Conservation (phyloP, 1,140 invertebrate genomes). For the Leptinotarsa texana region DNA sequence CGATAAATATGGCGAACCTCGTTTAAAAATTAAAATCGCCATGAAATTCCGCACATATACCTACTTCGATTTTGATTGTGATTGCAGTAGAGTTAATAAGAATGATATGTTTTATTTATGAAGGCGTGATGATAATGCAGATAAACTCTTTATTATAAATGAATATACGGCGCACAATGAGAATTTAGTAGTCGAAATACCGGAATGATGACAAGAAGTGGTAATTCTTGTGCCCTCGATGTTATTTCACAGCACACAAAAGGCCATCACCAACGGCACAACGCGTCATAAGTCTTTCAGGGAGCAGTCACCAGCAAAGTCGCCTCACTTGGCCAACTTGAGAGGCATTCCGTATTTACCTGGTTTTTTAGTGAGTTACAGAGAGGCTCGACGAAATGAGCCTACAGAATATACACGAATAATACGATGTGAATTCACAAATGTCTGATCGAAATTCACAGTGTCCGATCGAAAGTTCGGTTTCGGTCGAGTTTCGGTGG, state of each 20-base stretch:
- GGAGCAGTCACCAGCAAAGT: constrained; percentile 22
- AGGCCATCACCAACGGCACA: constrained; percentile 36
- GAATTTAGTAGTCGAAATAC: constrained; percentile 41
- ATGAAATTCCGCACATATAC: constrained; percentile 1
- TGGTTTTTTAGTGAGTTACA: constrained; percentile 26
- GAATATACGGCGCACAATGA: constrained; percentile 33
- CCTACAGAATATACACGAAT: no score
- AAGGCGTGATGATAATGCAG: constrained; percentile 5
- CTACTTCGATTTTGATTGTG: neutral
- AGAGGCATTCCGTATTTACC: constrained; percentile 21
- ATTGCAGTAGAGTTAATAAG: constrained; percentile 8
- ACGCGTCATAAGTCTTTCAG: constrained; percentile 37
- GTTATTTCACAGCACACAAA: constrained; percentile 40
- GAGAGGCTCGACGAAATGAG: neutral
- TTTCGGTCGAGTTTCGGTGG: no score
- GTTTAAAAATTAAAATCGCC: neutral
- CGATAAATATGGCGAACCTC: neutral
- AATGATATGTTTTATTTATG: constrained; percentile 23
- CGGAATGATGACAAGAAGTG: constrained; percentile 44
- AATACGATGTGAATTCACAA: no score
- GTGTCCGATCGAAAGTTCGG: no score
- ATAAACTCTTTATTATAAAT: constrained; percentile 19
- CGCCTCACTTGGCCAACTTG: constrained; percentile 26
- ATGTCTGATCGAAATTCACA: no score
- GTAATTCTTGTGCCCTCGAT: constrained; percentile 42